Evolutionary conservation across 2,888 invertebrate species (phyloP), one percentile per base, ranked within the genome.

Genomic region (Bhutanitis thaidina): DNA sequence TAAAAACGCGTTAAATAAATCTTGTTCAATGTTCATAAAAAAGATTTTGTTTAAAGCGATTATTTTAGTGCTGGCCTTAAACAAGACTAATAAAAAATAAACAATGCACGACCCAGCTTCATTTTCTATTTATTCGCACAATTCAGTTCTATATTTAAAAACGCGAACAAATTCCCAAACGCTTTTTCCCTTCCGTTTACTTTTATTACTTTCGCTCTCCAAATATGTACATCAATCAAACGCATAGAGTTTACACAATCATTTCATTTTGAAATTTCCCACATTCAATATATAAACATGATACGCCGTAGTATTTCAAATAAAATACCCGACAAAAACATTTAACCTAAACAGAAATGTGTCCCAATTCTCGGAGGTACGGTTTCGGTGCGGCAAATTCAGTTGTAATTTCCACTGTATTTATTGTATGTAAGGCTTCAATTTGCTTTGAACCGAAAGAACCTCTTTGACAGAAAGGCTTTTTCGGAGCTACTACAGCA

Each of bases 391-490:
- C 29, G 30, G 20, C 48, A 34, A 39, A 37, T 27, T 13, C 32
- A n/a, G 43, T 49, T 57, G 48, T 47, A 60, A 64, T 56, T 45
- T 53, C 43, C 44, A 55, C 60, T 47, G 32, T 64, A 55, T 41
- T 9, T 8, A 25, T 32, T 32, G 10, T 12, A 20, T 1, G 13
- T 27, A 38, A 47, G 14, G 46, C 14, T 52, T 25, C 25, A 47
- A 47, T 36, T 46, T 35, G 3, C 15, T 39, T 47, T 43, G 32
- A 12, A 27, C 48, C 64, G 64, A 45, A 53, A 65, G 48, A 60
- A 67, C n/a, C 67, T 67, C 71, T 73, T 74, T 74, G 67, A 65
- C 65, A 68, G 68, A 71, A 72, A 71, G 65, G 61, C 65, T 66
- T 62, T 68, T 72, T 65, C 60, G 63, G 52, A 62, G 60, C 61